phyloP scores from a whole-genome alignment of 2,113 vertebrate genomes.

The Sterna hirundo region DNA sequence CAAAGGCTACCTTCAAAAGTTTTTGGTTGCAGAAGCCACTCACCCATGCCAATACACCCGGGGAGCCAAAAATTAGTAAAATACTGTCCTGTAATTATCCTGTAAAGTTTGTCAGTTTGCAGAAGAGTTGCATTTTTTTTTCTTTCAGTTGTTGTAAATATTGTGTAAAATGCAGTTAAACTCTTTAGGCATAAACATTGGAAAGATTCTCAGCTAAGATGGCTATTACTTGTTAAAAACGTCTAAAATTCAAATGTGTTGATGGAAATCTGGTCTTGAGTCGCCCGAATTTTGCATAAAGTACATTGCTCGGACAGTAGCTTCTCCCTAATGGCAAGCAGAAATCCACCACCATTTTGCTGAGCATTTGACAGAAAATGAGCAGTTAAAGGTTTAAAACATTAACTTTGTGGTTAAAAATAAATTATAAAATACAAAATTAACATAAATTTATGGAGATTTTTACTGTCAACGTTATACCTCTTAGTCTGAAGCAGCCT shows the following conservation, averaged over 20 bases:
- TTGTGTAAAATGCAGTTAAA: not conserved
- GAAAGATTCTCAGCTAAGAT: not conserved
- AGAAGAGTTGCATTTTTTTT: not conserved
- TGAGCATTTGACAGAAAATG: not conserved
- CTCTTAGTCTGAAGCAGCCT: not conserved
- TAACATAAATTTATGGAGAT: not conserved
- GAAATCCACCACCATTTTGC: not conserved
- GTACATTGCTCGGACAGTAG: accelerated
- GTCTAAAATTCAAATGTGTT: not conserved
- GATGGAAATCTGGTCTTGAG: not conserved
- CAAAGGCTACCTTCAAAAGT: conserved; percentile 5
- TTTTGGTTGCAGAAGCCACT: not conserved
- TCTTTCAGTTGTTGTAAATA: not conserved
- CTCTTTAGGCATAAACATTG: not conserved
- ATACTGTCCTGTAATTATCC: not conserved
- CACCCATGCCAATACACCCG: not conserved
- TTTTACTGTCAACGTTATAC: not conserved
- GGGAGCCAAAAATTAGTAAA: not conserved
- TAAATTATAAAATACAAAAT: not conserved
- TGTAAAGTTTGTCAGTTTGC: not conserved
- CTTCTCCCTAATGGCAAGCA: not conserved
- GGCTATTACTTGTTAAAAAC: not conserved
- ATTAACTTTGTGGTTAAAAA: not conserved
- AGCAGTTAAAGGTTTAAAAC: not conserved
- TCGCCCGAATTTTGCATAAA: not conserved